Percentiles rank a stretch among this genome's conserved stretches.
Conservation (phyloP, 2,888 invertebrate species). For the Apantesis nais region DNA sequence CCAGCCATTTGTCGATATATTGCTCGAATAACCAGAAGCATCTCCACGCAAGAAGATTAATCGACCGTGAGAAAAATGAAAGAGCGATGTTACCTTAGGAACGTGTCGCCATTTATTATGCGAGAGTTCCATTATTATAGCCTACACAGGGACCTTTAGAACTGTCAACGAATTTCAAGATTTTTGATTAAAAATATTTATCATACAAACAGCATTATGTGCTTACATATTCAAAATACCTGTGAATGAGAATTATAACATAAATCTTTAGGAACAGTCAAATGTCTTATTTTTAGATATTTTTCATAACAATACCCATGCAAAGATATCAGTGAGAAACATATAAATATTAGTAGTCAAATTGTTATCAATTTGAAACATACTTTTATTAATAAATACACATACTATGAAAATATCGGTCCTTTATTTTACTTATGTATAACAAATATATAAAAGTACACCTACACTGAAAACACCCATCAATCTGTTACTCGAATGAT, state of each 20-base stretch:
- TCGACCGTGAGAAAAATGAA: conserved; percentile 75
- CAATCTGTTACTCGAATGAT: not conserved
- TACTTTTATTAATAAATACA: too few relatives aligned
- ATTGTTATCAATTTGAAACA: too few relatives aligned
- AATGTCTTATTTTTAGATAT: too few relatives aligned
- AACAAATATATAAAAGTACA: not conserved
- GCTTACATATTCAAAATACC: too few relatives aligned
- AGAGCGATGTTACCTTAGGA: conserved; percentile 69
- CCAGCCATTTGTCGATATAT: conserved; percentile 60
- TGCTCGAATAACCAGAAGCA: conserved; percentile 53
- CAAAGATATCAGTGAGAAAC: not conserved
- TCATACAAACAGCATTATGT: not conserved
- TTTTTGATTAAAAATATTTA: conserved; percentile 7
- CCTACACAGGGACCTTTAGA: conserved; percentile 40
- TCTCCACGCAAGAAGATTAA: conserved; percentile 63
- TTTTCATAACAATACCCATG: too few relatives aligned
- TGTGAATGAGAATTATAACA: too few relatives aligned
- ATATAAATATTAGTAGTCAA: not conserved
- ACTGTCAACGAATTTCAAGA: conserved; percentile 27
- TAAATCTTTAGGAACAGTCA: too few relatives aligned
- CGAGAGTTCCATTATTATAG: conserved; percentile 66
- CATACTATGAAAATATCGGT: not conserved
- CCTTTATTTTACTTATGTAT: not conserved
- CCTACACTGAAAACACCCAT: not conserved
- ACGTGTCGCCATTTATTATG: conserved; percentile 74